phyloP scores from a whole-genome alignment of 1,140 invertebrate genomes.

The Maniola jurtina region DNA sequence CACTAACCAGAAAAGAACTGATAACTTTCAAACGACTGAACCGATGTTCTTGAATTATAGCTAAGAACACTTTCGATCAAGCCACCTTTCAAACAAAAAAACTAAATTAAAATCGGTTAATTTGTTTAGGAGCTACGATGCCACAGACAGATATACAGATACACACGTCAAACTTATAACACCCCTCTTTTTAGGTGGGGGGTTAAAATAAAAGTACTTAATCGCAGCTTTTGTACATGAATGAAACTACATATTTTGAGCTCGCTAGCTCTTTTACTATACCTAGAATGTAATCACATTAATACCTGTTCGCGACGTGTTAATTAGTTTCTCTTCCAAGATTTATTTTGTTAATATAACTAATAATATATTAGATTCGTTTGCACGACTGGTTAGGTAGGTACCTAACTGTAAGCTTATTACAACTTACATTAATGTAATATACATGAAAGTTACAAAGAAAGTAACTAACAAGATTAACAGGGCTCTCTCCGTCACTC shows the following conservation, averaged over 20 bases:
- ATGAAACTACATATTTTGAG: background rate
- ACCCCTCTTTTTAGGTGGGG: too few species aligned
- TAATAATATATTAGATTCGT: conserved; percentile 6
- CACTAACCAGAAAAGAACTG: too few species aligned
- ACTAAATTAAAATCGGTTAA: too few species aligned
- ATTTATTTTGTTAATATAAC: conserved; percentile 1
- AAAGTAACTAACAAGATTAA: background rate
- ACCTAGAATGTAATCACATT: conserved; percentile 15
- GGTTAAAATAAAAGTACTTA: too few species aligned
- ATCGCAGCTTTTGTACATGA: background rate
- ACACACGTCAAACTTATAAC: too few species aligned
- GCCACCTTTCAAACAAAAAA: too few species aligned
- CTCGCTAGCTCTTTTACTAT: background rate
- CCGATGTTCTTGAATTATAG: too few species aligned
- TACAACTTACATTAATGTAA: background rate
- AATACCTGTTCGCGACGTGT: conserved; percentile 23
- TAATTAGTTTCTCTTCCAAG: conserved; percentile 19
- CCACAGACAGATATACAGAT: too few species aligned
- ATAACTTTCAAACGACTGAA: too few species aligned
- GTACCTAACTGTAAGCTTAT: background rate
- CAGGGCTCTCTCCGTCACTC: too few species aligned
- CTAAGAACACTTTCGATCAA: too few species aligned
- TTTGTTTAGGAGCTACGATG: too few species aligned
- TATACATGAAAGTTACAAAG: background rate
- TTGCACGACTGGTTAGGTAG: background rate